These are phyloP conservation scores for Penaeus chinensis DNA, from an alignment of 1,140 invertebrate genomes.

Conservation along the genomic window DNA sequence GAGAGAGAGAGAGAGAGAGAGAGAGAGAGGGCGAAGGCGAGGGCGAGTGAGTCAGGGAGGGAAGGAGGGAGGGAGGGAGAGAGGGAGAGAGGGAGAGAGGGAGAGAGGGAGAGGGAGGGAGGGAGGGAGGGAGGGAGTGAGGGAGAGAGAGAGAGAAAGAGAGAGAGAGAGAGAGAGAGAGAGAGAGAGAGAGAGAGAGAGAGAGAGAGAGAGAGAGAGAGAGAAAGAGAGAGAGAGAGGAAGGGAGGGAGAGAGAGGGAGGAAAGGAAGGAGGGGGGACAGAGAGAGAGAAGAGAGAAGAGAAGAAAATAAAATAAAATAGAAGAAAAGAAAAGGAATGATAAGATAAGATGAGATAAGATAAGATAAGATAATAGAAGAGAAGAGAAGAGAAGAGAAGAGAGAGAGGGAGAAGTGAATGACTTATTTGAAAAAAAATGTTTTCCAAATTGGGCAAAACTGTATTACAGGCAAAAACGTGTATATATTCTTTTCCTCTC, in stretches of 20 bases:
- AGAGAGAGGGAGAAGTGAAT: background rate
- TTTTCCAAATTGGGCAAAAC: too few relatives aligned
- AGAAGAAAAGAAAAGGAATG: background rate
- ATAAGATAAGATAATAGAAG: background rate
- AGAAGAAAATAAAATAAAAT: background rate
- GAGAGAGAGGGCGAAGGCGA: too few relatives aligned
- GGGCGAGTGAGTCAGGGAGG: too few relatives aligned
- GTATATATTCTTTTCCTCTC: too few relatives aligned
- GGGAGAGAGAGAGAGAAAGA: background rate
- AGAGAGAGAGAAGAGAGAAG: background rate
- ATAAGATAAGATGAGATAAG: slow-evolving; percentile 11
- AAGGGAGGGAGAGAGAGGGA: slow-evolving; percentile 4
- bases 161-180: slow-evolving; percentile 5
- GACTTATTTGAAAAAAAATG: too few relatives aligned
- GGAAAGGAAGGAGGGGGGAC: background rate
- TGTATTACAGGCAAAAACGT: too few relatives aligned
- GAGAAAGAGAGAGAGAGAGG: slow-evolving; percentile 8
- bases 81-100: background rate
- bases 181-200: slow-evolving; percentile 1
- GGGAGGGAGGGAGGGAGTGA: background rate
- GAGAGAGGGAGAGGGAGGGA: background rate
- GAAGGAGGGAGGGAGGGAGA: background rate
- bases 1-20: too few relatives aligned
- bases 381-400: background rate
- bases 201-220: slow-evolving; percentile 8